A percentile compares a stretch with the other conserved stretches of the same genome.
Evolutionary conservation across 2,113 vertebrate genomes (phyloP).

Genomic region (Phyllopteryx taeniolatus): DNA sequence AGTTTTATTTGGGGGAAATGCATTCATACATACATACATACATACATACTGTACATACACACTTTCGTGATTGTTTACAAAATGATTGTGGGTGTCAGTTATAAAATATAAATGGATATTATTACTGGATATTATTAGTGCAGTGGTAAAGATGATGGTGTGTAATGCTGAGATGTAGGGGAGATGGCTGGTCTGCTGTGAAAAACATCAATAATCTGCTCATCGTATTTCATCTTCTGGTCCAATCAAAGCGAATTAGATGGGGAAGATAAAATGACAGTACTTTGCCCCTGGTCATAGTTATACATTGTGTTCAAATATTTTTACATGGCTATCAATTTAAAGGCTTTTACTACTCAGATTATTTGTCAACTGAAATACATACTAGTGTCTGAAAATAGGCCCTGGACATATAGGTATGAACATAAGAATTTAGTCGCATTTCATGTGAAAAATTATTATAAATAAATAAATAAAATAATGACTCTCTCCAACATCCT

Average conservation of each 20-base stretch:
- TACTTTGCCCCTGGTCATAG: not conserved
- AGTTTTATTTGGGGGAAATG: not conserved
- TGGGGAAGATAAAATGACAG: conserved; percentile 2
- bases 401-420: no score
- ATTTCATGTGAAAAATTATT: no score
- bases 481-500: no score
- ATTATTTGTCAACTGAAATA: no score
- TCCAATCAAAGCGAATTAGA: conserved; percentile 29
- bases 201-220: conserved; percentile 37
- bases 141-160: conserved; percentile 4
- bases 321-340: no score
- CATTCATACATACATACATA: not conserved
- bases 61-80: not conserved
- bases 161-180: not conserved
- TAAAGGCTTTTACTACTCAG: no score
- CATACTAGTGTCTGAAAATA: no score
- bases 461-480: no score
- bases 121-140: conserved; percentile 1
- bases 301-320: no score
- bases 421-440: no score
- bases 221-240: conserved; percentile 7
- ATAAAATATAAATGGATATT: not conserved
- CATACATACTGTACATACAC: not conserved
- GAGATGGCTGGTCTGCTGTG: not conserved
- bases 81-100: not conserved